phyloP scores from a whole-genome alignment of 2,113 vertebrate genomes.

The Eclectus roratus region DNA sequence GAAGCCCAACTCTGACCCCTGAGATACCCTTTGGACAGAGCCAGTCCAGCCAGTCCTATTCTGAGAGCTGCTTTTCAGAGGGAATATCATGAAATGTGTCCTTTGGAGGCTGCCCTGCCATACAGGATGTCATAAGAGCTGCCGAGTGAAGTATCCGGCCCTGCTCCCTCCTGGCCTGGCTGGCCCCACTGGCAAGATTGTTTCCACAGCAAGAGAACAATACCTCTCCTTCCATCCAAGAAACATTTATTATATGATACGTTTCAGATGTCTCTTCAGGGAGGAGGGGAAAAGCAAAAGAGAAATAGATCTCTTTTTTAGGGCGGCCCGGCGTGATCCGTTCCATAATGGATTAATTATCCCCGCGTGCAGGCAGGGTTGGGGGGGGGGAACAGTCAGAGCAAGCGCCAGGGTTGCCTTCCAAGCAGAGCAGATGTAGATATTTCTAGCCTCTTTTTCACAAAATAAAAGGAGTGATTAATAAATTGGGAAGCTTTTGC shows the following conservation, averaged over 20 bases:
- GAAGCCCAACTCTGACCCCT: background rate
- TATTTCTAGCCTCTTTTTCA: background rate
- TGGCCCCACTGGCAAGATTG: background rate
- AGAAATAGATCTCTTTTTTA: slow-evolving; percentile 40
- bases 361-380: background rate
- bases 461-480: slow-evolving; percentile 48
- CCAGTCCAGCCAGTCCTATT: background rate
- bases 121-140: background rate
- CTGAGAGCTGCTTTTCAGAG: background rate
- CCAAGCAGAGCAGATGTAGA: slow-evolving; percentile 33
- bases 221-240: slow-evolving; percentile 59
- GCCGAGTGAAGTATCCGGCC: slow-evolving; percentile 16
- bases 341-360: slow-evolving; percentile 63
- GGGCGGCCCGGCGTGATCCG: background rate
- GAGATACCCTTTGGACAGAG: accelerated
- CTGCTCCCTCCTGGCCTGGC: background rate
- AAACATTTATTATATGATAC: slow-evolving; percentile 45
- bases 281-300: slow-evolving; percentile 19
- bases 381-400: background rate
- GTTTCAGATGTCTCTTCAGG: slow-evolving; percentile 50
- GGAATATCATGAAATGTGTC: background rate
- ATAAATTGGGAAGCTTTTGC: slow-evolving; percentile 37
- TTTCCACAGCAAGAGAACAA: slow-evolving; percentile 61
- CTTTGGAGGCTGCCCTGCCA: background rate
- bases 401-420: slow-evolving; percentile 6